Evolutionary conservation across 1,140 invertebrate species (phyloP).

Genomic region (Calliopsis andreniformis): DNA sequence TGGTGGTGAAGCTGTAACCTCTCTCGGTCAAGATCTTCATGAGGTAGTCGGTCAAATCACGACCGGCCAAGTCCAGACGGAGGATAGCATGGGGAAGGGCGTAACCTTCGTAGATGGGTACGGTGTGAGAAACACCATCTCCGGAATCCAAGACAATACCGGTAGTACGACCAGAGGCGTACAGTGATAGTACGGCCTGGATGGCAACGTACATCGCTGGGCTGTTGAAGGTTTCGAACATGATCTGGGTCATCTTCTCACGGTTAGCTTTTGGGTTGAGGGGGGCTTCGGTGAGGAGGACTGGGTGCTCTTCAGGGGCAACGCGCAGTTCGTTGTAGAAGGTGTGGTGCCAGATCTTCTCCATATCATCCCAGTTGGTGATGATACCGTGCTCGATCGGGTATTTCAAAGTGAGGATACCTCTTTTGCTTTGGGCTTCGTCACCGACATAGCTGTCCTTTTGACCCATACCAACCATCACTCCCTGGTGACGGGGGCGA

Average conservation of each 20-base stretch:
- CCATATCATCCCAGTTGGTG: conserved; percentile 93
- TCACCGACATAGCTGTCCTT: conserved; percentile 95
- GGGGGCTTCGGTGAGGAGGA: conserved; percentile 91
- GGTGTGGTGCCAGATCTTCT: conserved; percentile 84
- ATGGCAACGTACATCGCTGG: conserved; percentile 95
- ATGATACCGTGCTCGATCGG: conserved; percentile 91
- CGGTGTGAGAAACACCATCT: conserved; percentile 94
- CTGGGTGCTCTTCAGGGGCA: conserved; percentile 92
- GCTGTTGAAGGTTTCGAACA: conserved; percentile 90
- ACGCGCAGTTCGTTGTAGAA: conserved; percentile 89
- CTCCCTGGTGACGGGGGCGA: conserved; percentile 91
- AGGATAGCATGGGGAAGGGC: conserved; percentile 90
- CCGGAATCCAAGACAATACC: conserved; percentile 93
- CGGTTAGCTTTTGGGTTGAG: conserved; percentile 91
- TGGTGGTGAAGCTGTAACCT: conserved; percentile 90
- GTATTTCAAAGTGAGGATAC: conserved; percentile 89
- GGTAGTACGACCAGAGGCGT: conserved; percentile 95
- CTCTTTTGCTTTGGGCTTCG: conserved; percentile 90
- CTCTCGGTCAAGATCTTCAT: conserved; percentile 96
- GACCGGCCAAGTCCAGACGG: conserved; percentile 93
- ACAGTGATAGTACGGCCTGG: conserved; percentile 92
- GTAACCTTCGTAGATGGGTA: conserved; percentile 95
- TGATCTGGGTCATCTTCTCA: conserved; percentile 84
- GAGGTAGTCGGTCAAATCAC: conserved; percentile 93
- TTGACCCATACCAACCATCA: conserved; percentile 98